Percentiles rank a stretch among this genome's conserved stretches.
Evolutionary conservation across 2,888 invertebrate species (phyloP).

Genomic region (Sialis fuliginosa): DNA sequence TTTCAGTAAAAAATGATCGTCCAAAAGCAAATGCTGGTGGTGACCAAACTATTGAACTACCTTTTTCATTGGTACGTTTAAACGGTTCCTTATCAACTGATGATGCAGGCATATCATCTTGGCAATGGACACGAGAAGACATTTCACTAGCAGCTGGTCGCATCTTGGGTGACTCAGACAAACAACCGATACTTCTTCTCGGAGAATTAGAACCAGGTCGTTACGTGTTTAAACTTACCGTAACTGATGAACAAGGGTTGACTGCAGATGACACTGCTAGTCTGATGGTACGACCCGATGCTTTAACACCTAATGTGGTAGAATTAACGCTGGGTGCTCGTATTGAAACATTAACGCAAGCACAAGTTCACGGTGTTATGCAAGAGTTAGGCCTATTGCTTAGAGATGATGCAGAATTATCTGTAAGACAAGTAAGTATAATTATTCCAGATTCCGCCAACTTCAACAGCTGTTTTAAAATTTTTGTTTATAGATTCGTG

Average conservation of each 20-base stretch:
- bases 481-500: slow-evolving; percentile 1
- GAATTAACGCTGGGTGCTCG: slow-evolving; percentile 68
- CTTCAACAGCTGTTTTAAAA: too few relatives aligned
- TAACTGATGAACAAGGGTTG: slow-evolving; percentile 78
- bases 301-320: slow-evolving; percentile 53
- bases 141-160: slow-evolving; percentile 68
- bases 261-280: slow-evolving; percentile 67
- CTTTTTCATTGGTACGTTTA: slow-evolving; percentile 54
- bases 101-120: slow-evolving; percentile 70
- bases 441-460: background rate
- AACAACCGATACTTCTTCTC: slow-evolving; percentile 58
- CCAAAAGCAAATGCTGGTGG: slow-evolving; percentile 82
- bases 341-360: slow-evolving; percentile 44
- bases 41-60: slow-evolving; percentile 59
- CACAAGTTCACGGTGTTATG: slow-evolving; percentile 56
- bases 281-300: slow-evolving; percentile 65
- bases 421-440: slow-evolving; percentile 31
- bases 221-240: slow-evolving; percentile 78
- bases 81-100: slow-evolving; percentile 77
- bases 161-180: slow-evolving; percentile 59
- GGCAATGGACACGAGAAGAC: slow-evolving; percentile 66
- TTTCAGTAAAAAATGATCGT: slow-evolving; percentile 67
- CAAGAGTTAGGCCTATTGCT: slow-evolving; percentile 66
- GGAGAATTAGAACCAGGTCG: slow-evolving; percentile 72
- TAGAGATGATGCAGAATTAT: slow-evolving; percentile 49